Evolutionary conservation across 2,888 invertebrate species (phyloP), one percentile per base, ranked within the genome.

Genomic region (Diachrysia chrysitis): DNA sequence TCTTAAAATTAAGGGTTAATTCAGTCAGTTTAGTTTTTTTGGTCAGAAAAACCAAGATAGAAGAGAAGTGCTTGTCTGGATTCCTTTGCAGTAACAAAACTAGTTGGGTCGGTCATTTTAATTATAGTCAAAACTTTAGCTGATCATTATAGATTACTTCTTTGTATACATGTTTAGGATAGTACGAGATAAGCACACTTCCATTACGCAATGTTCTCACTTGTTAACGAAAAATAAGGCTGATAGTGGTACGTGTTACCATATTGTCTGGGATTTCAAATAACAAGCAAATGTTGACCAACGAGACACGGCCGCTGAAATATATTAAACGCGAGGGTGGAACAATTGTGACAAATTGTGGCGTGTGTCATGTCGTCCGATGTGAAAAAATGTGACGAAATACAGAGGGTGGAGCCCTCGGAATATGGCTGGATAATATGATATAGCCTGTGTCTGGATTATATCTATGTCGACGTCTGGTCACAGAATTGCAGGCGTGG

Each of bases 261-360:
- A 78, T 73, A 72, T 63, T 62, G 42, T n/a, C 14, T n/a, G 68
- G 55, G 61, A 60, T 46, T 56, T 58, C 78, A 58, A 78, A 74
- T 78, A 78, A 67, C 63, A 61, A 19, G 55, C 55, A 53, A 67
- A 16, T 61, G 68, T 58, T 78, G 74, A 78, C 74, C 74, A 58
- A 46, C 51, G 69, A 17, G 57, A 63, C 19, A 42, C 55, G n/a
- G 61, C 54, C 57, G 58, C 67, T 53, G 68, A 74, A 67, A 75
- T 64, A 75, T 75, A 79, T 74, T 79, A 76, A 66, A 67, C 62
- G 64, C 56, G 66, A 76, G 76, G 76, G 63, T 63, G 63, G 79
- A 67, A 79, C 79, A 75, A 79, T 76, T 78, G 76, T 75, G 79
- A 75, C 76, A 79, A 76, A 76, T 78, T 69, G 75, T 74, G 65